Percentiles rank a stretch among this genome's conserved stretches.
phyloP scores from a whole-genome alignment of 2,888 invertebrate species.

The Mamestra brassicae region DNA sequence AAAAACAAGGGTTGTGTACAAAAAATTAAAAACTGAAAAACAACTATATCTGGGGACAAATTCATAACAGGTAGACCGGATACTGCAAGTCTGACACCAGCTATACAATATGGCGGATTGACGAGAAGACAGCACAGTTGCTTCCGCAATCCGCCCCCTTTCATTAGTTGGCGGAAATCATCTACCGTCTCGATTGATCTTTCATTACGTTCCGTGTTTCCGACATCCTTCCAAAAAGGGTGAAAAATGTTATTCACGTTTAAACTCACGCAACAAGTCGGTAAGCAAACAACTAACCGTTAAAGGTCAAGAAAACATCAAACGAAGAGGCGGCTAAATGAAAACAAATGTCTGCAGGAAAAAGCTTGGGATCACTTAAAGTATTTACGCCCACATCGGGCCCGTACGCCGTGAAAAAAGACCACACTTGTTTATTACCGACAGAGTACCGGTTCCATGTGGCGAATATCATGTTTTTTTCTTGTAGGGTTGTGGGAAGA shows the following conservation, averaged over 20 bases:
- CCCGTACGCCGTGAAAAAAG: constrained; percentile 33
- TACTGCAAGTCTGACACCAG: not conserved
- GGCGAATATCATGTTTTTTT: constrained; percentile 40
- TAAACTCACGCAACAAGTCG: constrained; percentile 53
- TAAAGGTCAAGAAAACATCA: constrained; percentile 42
- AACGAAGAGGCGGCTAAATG: constrained; percentile 41
- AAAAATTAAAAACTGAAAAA: too few species aligned
- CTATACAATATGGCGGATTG: constrained; percentile 22
- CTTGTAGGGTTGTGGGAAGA: not conserved
- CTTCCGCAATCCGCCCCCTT: not conserved
- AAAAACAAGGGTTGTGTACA: too few species aligned
- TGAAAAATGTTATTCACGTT: constrained; percentile 9
- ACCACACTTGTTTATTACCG: constrained; percentile 49
- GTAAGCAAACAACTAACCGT: constrained; percentile 29
- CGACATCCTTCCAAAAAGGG: constrained; percentile 4
- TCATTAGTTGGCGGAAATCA: constrained; percentile 50
- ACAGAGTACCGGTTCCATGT: constrained; percentile 28
- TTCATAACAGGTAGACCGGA: not conserved
- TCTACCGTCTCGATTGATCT: constrained; percentile 35
- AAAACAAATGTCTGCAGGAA: constrained; percentile 58
- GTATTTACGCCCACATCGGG: constrained; percentile 48
- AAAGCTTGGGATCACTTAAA: constrained; percentile 53
- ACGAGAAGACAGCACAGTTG: not conserved
- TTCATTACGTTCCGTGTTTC: not conserved
- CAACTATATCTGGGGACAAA: not conserved